Evolutionary conservation across 1,140 invertebrate genomes (phyloP).

Genomic region (Brachionus manjavacas): DNA sequence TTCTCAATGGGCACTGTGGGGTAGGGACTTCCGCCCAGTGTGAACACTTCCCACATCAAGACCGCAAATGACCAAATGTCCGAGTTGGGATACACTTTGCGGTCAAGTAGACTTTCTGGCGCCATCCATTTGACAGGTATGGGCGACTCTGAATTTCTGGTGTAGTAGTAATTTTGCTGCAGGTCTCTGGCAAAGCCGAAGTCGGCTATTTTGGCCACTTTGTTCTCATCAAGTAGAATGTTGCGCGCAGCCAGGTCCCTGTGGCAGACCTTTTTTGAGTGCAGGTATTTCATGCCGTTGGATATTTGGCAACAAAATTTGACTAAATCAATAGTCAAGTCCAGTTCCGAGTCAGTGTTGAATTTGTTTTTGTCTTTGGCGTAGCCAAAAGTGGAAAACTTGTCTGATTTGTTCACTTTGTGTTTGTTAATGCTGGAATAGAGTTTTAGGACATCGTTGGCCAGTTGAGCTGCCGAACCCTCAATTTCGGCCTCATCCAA

Average conservation of each 20-base stretch:
- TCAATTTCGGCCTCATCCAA: neutral
- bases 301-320: conserved; percentile 26
- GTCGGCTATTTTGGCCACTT: conserved; percentile 70
- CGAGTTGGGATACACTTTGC: conserved; percentile 87
- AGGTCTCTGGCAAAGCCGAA: conserved; percentile 76
- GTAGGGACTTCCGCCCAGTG: conserved; percentile 61
- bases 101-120: conserved; percentile 86
- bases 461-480: neutral
- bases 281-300: conserved; percentile 41
- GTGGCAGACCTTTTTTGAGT: conserved; percentile 58
- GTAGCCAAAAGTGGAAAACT: neutral
- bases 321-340: conserved; percentile 4
- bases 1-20: conserved; percentile 63
- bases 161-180: conserved; percentile 85
- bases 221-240: conserved; percentile 67
- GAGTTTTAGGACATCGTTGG: neutral
- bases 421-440: conserved; percentile 37
- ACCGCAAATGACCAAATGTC: conserved; percentile 72
- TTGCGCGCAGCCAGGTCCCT: conserved; percentile 80
- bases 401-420: neutral
- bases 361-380: neutral
- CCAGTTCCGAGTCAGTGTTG: neutral
- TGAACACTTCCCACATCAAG: conserved; percentile 62
- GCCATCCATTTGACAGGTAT: conserved; percentile 99
- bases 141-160: neutral